A percentile compares a stretch with the other conserved stretches of the same genome.
phyloP scores from a whole-genome alignment of 2,888 invertebrate species.

The Chalcosyrphus nemorum region DNA sequence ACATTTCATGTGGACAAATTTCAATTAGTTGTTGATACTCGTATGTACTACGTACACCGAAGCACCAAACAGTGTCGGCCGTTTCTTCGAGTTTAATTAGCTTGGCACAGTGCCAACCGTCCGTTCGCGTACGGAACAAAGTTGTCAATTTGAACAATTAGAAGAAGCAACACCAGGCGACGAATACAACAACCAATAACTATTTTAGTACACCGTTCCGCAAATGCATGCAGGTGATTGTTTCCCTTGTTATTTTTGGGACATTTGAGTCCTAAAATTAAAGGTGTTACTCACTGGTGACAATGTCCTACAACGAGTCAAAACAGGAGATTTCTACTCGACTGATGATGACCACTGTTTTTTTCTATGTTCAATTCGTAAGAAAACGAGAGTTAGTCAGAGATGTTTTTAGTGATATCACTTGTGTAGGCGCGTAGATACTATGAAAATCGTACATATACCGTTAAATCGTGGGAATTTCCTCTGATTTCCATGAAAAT shows the following conservation, averaged over 20 bases:
- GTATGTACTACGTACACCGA: no score
- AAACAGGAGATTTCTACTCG: constrained; percentile 30
- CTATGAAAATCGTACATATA: neutral
- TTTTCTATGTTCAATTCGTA: constrained; percentile 13
- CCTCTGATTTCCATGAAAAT: constrained; percentile 48
- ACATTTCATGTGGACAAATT: constrained; percentile 67
- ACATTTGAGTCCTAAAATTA: constrained; percentile 37
- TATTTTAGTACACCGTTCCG: constrained; percentile 16
- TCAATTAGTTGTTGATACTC: constrained; percentile 68
- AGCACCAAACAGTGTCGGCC: constrained; percentile 1
- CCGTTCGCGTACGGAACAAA: constrained; percentile 59
- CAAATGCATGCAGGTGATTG: constrained; percentile 48
- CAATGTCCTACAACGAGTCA: constrained; percentile 22
- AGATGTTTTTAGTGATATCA: constrained; percentile 22
- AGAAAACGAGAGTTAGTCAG: constrained; percentile 47
- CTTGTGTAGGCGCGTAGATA: constrained; percentile 27
- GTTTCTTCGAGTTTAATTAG: constrained; percentile 58
- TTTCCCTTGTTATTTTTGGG: constrained; percentile 27
- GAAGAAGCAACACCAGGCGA: constrained; percentile 58
- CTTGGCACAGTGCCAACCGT: constrained; percentile 63
- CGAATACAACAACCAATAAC: constrained; percentile 51
- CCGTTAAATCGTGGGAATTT: constrained; percentile 41
- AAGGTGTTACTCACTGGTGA: constrained; percentile 40
- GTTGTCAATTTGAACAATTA: constrained; percentile 73
- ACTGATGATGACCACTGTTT: constrained; percentile 33